Conservation (phyloP, 1,140 invertebrate species). For the Halictus rubicundus region DNA sequence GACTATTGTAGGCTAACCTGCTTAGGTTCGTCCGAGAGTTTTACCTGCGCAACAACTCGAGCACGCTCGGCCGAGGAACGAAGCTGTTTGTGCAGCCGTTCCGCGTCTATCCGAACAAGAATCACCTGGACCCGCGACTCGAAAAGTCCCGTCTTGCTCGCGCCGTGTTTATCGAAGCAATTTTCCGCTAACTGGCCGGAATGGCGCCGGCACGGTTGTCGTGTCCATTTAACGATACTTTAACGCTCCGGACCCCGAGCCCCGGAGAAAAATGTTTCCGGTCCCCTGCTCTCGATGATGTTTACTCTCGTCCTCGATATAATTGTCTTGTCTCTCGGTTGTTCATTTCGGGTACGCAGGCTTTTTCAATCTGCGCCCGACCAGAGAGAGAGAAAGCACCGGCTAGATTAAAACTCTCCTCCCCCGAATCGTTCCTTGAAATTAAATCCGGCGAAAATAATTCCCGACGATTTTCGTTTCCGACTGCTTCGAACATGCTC, state of each 20-base stretch:
- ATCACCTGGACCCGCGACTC: constrained; percentile 40
- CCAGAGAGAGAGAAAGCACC: neutral
- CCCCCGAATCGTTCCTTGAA: too few species aligned
- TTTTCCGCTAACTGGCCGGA: constrained; percentile 54
- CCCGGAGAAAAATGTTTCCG: constrained; percentile 12
- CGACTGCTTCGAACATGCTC: too few species aligned
- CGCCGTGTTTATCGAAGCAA: constrained; percentile 57
- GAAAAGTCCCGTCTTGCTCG: constrained; percentile 25
- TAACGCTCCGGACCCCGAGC: constrained; percentile 1
- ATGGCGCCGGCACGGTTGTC: constrained; percentile 17
- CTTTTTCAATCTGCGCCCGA: neutral
- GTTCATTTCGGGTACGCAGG: neutral
- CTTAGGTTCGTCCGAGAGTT: constrained; percentile 20
- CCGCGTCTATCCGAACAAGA: constrained; percentile 26
- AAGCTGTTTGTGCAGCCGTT: constrained; percentile 59
- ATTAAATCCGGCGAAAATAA: too few species aligned
- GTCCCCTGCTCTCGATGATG: neutral
- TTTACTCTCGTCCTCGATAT: constrained; percentile 49
- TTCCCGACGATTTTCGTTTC: too few species aligned
- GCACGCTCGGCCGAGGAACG: constrained; percentile 18
- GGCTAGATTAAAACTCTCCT: neutral
- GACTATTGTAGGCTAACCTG: constrained; percentile 26
- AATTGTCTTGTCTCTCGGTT: constrained; percentile 9
- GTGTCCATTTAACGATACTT: constrained; percentile 19
- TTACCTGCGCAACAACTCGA: constrained; percentile 43